Percentiles rank a stretch among this genome's conserved stretches.
These are phyloP conservation scores for Rhyacophila evoluta DNA, from an alignment of 2,888 invertebrate species.

Conservation along the genomic window DNA sequence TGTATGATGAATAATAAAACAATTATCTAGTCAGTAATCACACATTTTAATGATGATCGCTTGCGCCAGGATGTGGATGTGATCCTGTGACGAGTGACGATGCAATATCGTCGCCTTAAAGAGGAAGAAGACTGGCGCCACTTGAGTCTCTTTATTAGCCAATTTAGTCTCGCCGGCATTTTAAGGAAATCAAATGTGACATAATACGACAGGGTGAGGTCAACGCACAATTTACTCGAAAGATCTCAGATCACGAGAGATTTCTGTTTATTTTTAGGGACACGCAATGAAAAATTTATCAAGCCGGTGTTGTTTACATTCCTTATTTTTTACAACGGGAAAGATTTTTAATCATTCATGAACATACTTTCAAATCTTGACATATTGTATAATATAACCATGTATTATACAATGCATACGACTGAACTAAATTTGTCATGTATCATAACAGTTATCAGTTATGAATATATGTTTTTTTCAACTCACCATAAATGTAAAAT, in stretches of 20 bases:
- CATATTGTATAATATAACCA: no score
- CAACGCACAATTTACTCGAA: conserved; percentile 6
- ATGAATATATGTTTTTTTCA: no score
- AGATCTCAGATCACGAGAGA: background rate
- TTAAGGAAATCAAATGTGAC: conserved; percentile 17
- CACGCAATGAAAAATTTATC: background rate
- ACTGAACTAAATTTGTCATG: no score
- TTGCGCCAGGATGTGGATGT: conserved; percentile 13
- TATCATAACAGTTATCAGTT: no score
- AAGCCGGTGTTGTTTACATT: no score
- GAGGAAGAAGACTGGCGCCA: conserved; percentile 24
- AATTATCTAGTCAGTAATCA: background rate
- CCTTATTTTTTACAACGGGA: no score
- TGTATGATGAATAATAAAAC: no score
- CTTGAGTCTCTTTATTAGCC: conserved; percentile 17
- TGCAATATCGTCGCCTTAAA: background rate
- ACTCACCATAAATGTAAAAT: no score
- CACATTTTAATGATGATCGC: background rate
- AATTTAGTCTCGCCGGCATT: conserved; percentile 12
- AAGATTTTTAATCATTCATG: no score
- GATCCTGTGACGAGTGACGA: conserved; percentile 11
- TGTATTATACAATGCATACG: no score
- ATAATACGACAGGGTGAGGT: conserved; percentile 24
- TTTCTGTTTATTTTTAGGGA: background rate
- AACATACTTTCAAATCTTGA: no score